A percentile compares a stretch with the other conserved stretches of the same genome.
phyloP scores from a whole-genome alignment of 2,113 vertebrate species.

The Callaeas wilsoni region DNA sequence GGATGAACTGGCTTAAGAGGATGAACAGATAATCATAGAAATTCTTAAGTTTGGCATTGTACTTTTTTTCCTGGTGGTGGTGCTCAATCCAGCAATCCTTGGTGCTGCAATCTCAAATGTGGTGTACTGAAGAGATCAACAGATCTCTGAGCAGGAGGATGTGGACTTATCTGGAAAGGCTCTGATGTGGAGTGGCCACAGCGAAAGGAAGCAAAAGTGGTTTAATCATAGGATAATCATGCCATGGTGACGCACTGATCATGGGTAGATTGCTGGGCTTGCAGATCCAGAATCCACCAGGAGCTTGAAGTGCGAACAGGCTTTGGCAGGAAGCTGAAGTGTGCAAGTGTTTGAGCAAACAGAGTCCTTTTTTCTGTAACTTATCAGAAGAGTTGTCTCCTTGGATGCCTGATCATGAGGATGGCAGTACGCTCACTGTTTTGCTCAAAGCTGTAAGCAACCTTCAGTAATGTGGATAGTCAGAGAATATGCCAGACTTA shows the following conservation, averaged over 20 bases:
- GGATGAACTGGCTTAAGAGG: background rate
- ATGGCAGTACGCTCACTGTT: constrained; percentile 1
- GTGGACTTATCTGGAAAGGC: background rate
- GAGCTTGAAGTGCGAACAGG: background rate
- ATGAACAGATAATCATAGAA: background rate
- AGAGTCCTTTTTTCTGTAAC: background rate
- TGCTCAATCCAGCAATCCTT: background rate
- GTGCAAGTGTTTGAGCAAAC: background rate
- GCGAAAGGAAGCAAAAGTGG: background rate
- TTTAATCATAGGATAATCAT: background rate
- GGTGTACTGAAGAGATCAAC: background rate
- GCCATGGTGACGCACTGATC: background rate
- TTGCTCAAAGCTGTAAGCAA: constrained; percentile 65
- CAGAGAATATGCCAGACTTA: constrained; percentile 59
- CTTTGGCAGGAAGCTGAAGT: background rate
- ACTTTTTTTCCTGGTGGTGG: background rate
- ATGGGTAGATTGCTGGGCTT: background rate
- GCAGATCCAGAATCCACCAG: background rate
- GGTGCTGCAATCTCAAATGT: rapidly evolving
- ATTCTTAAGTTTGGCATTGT: background rate
- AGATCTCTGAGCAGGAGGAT: background rate
- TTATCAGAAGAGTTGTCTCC: constrained; percentile 9
- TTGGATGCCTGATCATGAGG: constrained; percentile 37
- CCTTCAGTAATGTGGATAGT: constrained; percentile 58
- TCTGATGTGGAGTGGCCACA: background rate